phyloP scores from a whole-genome alignment of 2,113 vertebrate genomes.

The Serinus canaria region DNA sequence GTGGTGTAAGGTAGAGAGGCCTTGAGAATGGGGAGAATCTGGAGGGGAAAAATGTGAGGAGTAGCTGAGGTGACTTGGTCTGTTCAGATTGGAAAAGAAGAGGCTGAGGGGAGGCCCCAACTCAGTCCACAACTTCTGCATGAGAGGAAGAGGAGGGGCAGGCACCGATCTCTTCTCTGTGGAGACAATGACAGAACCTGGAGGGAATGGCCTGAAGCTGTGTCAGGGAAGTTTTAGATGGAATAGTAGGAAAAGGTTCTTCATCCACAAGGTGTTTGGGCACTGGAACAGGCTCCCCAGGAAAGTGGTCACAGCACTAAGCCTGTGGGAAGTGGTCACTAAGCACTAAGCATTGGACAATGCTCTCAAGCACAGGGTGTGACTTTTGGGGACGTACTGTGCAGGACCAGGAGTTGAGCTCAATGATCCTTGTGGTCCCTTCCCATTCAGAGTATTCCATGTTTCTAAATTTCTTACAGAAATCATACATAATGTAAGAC shows the following conservation, averaged over 20 bases:
- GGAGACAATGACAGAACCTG: neutral
- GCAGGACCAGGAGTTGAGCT: neutral
- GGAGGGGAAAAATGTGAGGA: neutral
- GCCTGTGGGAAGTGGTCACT: neutral
- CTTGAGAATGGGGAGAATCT: neutral
- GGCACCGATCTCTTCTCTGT: neutral
- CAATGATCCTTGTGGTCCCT: neutral
- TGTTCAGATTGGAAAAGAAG: neutral
- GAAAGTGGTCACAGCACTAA: neutral
- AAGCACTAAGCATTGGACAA: neutral
- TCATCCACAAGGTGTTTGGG: too few relatives aligned
- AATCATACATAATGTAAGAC: neutral
- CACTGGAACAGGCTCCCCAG: neutral
- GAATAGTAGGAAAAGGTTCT: neutral
- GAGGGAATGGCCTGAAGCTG: neutral
- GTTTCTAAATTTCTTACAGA: neutral
- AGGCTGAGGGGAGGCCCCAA: neutral
- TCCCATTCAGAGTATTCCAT: rapidly evolving
- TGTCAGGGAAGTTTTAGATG: neutral
- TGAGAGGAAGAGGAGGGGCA: neutral
- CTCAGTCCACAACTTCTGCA: neutral
- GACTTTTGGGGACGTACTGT: neutral
- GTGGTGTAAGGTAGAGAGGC: neutral
- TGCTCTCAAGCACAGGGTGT: neutral
- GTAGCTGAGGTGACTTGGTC: neutral